phyloP scores from a whole-genome alignment of 2,797 vertebrate genomes.

The Peromyscus melanophrys region DNA sequence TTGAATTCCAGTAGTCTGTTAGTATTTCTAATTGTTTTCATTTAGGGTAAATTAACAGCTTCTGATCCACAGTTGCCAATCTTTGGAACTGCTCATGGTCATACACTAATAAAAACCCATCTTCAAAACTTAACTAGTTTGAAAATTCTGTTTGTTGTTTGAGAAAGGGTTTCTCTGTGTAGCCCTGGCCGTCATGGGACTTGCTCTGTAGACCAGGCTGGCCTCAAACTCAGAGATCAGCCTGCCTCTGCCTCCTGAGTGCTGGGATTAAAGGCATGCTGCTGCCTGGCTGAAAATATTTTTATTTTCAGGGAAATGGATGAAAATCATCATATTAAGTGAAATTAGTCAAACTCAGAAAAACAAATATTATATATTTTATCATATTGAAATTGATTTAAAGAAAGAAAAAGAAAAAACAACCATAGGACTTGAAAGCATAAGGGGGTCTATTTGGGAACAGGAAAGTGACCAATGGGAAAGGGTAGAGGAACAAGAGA shows the following conservation, averaged over 20 bases:
- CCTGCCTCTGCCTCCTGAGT: too few relatives aligned
- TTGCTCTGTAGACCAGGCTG: not conserved
- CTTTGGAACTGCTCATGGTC: not conserved
- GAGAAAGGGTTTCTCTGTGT: not conserved
- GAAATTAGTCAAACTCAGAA: not conserved
- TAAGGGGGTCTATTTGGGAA: not conserved
- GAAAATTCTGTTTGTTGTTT: not conserved
- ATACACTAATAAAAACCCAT: not conserved
- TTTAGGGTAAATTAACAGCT: not conserved
- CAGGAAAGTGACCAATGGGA: not conserved
- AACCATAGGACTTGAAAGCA: not conserved
- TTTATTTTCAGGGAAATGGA: not conserved
- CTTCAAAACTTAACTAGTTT: not conserved
- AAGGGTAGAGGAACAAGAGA: not conserved
- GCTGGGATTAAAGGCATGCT: too few relatives aligned
- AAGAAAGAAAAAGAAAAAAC: too few relatives aligned
- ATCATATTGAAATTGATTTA: not conserved
- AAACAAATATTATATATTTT: not conserved
- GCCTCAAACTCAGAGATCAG: not conserved
- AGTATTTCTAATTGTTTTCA: constrained; percentile 15
- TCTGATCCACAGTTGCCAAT: not conserved
- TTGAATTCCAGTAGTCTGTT: not conserved
- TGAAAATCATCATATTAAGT: not conserved
- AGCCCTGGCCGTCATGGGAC: not conserved
- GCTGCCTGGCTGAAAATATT: not conserved